These are phyloP conservation scores for Chymomyza procnemis DNA, from an alignment of 2,888 invertebrate genomes.

Conservation along the genomic window DNA sequence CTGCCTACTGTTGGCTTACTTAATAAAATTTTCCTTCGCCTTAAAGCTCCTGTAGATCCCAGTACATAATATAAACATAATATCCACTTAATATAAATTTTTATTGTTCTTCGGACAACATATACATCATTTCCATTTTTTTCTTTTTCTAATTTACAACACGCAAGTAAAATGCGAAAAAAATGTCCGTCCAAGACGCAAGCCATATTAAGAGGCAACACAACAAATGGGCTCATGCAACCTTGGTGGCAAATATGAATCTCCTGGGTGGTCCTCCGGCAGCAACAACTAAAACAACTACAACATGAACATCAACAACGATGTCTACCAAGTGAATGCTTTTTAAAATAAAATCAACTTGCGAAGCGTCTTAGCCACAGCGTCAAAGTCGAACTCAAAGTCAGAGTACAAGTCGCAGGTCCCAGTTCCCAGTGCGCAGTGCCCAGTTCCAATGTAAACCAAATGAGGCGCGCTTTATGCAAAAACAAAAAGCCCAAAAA, in stretches of 20 bases:
- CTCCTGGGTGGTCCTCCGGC: conserved; percentile 50
- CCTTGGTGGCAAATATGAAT: conserved; percentile 59
- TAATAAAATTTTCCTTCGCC: too few species aligned
- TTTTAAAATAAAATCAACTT: conserved; percentile 58
- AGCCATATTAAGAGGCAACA: not conserved
- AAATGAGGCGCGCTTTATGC: conserved; percentile 70
- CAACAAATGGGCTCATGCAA: conserved; percentile 28
- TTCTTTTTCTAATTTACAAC: not conserved
- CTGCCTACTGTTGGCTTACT: too few species aligned
- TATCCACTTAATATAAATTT: not conserved
- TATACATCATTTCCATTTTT: not conserved
- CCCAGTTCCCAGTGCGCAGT: conserved; percentile 23
- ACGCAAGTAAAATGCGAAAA: not conserved
- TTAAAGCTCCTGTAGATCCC: too few species aligned
- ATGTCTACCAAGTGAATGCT: conserved; percentile 49
- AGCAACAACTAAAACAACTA: too few species aligned
- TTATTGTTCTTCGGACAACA: not conserved
- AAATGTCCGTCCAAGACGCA: not conserved
- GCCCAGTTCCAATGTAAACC: conserved; percentile 57
- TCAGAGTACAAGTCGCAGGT: not conserved
- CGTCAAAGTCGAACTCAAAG: not conserved
- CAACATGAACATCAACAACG: conserved; percentile 7
- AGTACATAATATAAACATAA: not conserved
- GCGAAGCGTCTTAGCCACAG: not conserved
- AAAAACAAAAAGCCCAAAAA: conserved; percentile 41